phyloP scores from a whole-genome alignment of 2,797 vertebrate genomes.

The Leptoclinus maculatus region DNA sequence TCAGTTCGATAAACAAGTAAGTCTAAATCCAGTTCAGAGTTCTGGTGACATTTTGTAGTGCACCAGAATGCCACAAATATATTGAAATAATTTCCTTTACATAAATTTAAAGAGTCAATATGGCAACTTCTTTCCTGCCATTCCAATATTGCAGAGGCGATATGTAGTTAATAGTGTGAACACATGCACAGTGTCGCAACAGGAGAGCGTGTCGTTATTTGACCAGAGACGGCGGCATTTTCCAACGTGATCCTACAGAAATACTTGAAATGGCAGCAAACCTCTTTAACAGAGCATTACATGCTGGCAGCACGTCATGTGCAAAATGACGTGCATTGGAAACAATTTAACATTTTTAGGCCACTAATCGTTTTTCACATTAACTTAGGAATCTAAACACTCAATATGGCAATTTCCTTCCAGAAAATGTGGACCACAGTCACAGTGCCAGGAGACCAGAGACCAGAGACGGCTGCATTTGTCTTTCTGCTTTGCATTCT shows the following conservation, averaged over 20 bases:
- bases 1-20: not conserved
- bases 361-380: not conserved
- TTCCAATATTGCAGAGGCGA: conserved; percentile 22
- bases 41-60: not conserved
- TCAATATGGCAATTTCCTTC: not conserved
- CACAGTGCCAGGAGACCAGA: conserved; percentile 45
- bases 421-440: conserved; percentile 46
- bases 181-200: conserved; percentile 60
- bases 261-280: not conserved
- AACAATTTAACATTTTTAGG: too few species aligned
- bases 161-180: conserved; percentile 63
- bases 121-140: conserved; percentile 17
- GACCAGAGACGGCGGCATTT: conserved; percentile 50
- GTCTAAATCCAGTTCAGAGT: not conserved
- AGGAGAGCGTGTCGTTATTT: conserved; percentile 63
- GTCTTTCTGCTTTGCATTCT: conserved; percentile 62
- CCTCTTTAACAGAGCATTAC: too few species aligned
- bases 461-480: conserved; percentile 55
- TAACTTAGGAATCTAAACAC: not conserved
- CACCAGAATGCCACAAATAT: not conserved
- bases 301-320: too few species aligned
- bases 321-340: too few species aligned
- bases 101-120: conserved; percentile 41
- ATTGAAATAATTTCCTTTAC: not conserved
- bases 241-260: not conserved